Evolutionary conservation across 1,140 invertebrate species (phyloP), one percentile per base, ranked within the genome.

Genomic region (Holotrichia oblita): DNA sequence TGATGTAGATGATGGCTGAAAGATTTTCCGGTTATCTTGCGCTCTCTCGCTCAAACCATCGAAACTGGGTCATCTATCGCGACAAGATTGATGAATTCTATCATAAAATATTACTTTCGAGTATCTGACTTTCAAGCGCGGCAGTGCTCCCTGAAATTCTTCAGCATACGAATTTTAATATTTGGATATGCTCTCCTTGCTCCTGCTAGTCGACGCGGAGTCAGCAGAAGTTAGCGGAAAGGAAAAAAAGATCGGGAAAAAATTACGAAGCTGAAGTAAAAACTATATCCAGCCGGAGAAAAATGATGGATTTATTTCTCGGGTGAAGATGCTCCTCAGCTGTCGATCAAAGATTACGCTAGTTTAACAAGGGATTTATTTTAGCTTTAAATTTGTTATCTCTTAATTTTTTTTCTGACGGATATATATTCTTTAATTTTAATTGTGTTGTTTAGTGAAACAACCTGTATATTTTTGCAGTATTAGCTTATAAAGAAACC

Each of bases 41-140:
- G 14, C 42, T 14, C 42, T 44, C 8, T 14, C 42, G 8, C 42
- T 10, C 8, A 44, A 44, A 14, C 48, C 0, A 6, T 17, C 2
- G 14, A 55, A 55, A 17, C 48, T 55, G 14, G 48, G 48, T 55
- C 48, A 55, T 55, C 48, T 55, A 14, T n/a, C 48, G 48, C 48
- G 48, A 55, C 48, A 55, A 55, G 48, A 55, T 55, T 55, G 48
- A 55, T 55, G 48, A 55, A 55, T 55, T 55, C 48, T 17, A 6
- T 55, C 48, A 55, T 55, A 55, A 55, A 55, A 55, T 55, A 55
- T 55, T 55, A 55, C 48, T 55, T 55, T 55, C 48, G 48, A 55
- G 48, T 55, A 55, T 55, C 48, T 55, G 48, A 55, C 48, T 55
- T 55, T 55, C 48, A 17, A 55, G 48, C n/a, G 48, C 9, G 2